These are phyloP conservation scores for Buceros bicornis DNA, from an alignment of 2,797 vertebrate species.

Conservation along the genomic window DNA sequence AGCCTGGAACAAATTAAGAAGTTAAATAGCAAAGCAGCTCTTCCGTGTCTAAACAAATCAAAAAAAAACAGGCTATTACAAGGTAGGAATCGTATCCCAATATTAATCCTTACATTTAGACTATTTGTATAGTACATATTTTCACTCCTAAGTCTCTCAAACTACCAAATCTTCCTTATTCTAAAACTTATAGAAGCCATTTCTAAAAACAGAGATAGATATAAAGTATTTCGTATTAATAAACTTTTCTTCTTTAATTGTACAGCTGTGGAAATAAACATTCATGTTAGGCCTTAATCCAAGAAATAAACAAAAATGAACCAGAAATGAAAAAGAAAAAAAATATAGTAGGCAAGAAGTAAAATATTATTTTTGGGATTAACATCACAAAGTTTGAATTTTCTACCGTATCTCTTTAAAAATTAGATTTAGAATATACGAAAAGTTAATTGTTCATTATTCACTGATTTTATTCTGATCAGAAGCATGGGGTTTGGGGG, in stretches of 20 bases:
- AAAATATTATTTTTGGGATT: neutral
- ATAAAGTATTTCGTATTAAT: neutral
- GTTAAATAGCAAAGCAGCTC: slow-evolving; percentile 18
- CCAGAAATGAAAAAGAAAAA: neutral
- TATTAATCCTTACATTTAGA: neutral
- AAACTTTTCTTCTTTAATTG: neutral
- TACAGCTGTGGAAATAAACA: neutral
- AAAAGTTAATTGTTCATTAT: neutral
- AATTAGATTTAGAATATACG: neutral
- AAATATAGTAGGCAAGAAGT: neutral
- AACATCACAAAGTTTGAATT: neutral
- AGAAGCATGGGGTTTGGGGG: accelerated
- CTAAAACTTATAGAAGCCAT: neutral
- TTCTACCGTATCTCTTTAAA: neutral
- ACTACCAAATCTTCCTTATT: neutral
- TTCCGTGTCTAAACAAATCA: neutral
- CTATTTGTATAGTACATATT: neutral
- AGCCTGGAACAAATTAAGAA: slow-evolving; percentile 70
- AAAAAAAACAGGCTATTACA: neutral
- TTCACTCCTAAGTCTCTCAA: neutral
- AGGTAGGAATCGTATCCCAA: neutral
- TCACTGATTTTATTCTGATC: neutral
- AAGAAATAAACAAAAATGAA: neutral
- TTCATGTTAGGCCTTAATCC: neutral
- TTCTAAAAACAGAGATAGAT: neutral